Evolutionary conservation across 2,113 vertebrate genomes (phyloP).

Genomic region (Oriolus oriolus): DNA sequence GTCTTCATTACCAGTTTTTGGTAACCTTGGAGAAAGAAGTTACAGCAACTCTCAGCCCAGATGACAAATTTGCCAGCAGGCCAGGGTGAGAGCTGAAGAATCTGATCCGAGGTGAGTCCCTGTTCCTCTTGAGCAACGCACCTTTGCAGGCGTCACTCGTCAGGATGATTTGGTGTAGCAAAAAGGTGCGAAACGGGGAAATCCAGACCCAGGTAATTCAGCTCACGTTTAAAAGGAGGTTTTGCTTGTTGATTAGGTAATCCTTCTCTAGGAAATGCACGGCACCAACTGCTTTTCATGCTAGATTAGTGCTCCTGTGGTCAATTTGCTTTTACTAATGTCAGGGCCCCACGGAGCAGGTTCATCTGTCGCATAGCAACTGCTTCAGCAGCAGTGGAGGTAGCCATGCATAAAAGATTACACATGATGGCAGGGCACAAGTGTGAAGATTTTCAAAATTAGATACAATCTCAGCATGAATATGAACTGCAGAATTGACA

Average conservation of each 20-base stretch:
- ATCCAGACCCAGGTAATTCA: constrained; percentile 55
- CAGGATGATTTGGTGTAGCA: background rate
- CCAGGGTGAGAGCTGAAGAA: constrained; percentile 2
- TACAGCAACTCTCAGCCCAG: background rate
- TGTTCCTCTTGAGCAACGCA: background rate
- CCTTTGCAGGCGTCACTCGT: background rate
- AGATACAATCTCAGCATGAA: constrained; percentile 83
- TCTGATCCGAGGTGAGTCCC: background rate
- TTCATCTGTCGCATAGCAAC: constrained; percentile 96
- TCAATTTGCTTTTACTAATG: constrained; percentile 99
- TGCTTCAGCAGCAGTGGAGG: constrained; percentile 84
- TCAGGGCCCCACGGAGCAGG: constrained; percentile 90
- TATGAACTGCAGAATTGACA: constrained; percentile 75
- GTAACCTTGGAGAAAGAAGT: constrained; percentile 33
- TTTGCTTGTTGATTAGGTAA: constrained; percentile 71
- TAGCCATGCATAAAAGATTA: constrained; percentile 98
- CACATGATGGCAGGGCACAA: constrained; percentile 83
- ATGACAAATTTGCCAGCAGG: constrained; percentile 37
- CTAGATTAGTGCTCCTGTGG: constrained; percentile 97
- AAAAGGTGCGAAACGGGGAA: constrained; percentile 53
- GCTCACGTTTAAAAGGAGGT: constrained; percentile 65
- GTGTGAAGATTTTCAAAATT: constrained; percentile 86
- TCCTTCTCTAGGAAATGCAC: constrained; percentile 73
- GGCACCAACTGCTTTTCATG: constrained; percentile 89
- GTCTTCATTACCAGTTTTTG: constrained; percentile 24